Base-by-base conservation (phyloP, 2,888 invertebrate genomes). In the Dorcus parallelipipedus region DNA sequence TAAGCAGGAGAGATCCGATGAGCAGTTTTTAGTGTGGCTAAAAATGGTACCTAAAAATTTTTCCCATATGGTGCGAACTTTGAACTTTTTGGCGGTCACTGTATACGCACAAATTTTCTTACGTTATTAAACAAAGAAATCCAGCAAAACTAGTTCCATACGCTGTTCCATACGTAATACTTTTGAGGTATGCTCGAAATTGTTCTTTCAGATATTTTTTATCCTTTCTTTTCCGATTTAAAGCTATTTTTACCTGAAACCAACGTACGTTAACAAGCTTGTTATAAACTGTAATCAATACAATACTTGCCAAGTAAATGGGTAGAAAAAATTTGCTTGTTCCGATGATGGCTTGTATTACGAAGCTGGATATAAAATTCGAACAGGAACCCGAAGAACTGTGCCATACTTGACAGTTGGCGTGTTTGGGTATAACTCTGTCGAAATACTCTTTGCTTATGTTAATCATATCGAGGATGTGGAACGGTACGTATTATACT, bases 51-150 rank as follows among this genome's bases (percentile, higher is more conserved):
- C 14, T 14, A 14, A n/a, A n/a, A n/a, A n/a, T n/a, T n/a, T n/a
- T 14, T 14, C 14, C 14, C 14, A 14, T 14, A 14, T 14, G 14
- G 14, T 14, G 1, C 14, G 14, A 14, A 14, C n/a, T n/a, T n/a
- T n/a, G n/a, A n/a, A n/a, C n/a, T n/a, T 14, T 14, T 14, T 14
- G 14, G 14, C 14, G 14, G 14, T 14, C 14, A 14, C 14, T 14
- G 14, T 14, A 14, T 14, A 14, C 14, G 14, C 7, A 33, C 10
- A 45, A 53, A 42, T 40, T 6, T 66, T 62, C 66, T 78, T 75
- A 83, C 84, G 81, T 79, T 67, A 82, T 79, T 71, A 82, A 73
- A 70, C 84, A 84, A 66, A 82, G 81, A n/a, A 80, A 69, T 54
- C 79, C 79, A 20, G 83, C 79, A 71, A 83, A 79, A 0, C 81